Evolutionary conservation across 1,140 invertebrate species (phyloP), one percentile per base, ranked within the genome.

Genomic region (Drosophila asahinai): DNA sequence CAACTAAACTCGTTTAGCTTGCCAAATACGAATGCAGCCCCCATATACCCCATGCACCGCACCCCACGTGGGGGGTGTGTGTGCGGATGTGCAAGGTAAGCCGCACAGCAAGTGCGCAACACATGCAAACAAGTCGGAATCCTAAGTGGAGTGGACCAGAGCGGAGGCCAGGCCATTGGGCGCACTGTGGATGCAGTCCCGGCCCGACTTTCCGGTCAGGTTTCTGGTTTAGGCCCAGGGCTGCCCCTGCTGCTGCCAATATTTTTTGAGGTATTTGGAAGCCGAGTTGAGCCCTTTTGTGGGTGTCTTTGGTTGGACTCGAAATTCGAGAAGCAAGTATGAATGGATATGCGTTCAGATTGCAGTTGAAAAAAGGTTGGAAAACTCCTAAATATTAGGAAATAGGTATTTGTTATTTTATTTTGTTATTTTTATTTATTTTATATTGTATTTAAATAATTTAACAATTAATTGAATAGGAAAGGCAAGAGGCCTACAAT

Each of bases 1-100:
- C 84, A 87, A 90, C 84, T 87, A 87, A 87, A 87, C 86, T 87
- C 86, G 84, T 87, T 87, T 87, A 87, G 84, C 72, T 68, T 74
- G 84, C 84, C 83, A 78, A 78, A 77, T 78, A 62, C 62, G 62
- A 67, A 27, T 77, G 47, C 51, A 17, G 27, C 52, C 15, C 5
- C 55, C 25, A 36, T 45, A 17, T 11, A 43, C 19, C 45, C 36
- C 27, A 30, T 30, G 27, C 27, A 30, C 27, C 5, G 27, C 27
- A 30, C 27, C 5, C 14, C 59, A 33, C 33, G 45, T 45, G 19
- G 47, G 14, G 40, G 62, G 49, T 57, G 57, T 45, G 48, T 62
- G 40, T 51, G 30, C 22, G 65, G 45, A 62, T 74, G 68, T 86
- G 70, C 77, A 64, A 86, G 83, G 83, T 89, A 80, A 89, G 80